Conservation (phyloP, 2,797 vertebrate species). For the Falco concolor region DNA sequence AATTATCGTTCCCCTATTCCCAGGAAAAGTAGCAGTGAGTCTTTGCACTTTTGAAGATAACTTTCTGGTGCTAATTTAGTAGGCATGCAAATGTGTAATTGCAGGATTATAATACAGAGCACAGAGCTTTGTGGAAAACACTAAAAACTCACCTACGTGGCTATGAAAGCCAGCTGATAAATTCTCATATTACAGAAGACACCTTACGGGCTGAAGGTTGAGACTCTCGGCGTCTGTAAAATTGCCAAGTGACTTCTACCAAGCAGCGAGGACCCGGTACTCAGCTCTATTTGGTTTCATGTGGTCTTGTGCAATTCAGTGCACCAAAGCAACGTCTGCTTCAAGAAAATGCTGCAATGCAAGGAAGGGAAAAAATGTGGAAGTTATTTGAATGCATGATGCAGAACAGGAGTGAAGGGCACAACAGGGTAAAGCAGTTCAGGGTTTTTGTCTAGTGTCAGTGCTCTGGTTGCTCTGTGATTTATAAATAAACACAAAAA, state of each 20-base stretch:
- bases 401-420: background rate
- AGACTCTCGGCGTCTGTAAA: background rate
- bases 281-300: background rate
- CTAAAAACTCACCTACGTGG: background rate
- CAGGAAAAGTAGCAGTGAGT: background rate
- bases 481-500: conserved; percentile 10
- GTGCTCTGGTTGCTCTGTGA: background rate
- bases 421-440: background rate
- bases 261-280: background rate
- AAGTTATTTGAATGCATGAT: background rate
- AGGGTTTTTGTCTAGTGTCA: background rate
- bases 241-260: background rate
- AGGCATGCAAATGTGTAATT: background rate
- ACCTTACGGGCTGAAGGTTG: background rate
- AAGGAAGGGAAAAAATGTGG: background rate
- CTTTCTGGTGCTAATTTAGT: background rate
- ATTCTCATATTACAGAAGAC: background rate
- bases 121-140: background rate
- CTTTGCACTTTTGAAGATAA: conserved; percentile 4
- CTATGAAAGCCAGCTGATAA: background rate
- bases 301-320: background rate
- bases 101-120: background rate
- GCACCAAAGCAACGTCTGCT: background rate
- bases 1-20: background rate
- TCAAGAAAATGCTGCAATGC: background rate